Percentiles rank a stretch among this genome's conserved stretches.
Conservation (phyloP, 2,113 vertebrate genomes). For the Melospiza melodia region DNA sequence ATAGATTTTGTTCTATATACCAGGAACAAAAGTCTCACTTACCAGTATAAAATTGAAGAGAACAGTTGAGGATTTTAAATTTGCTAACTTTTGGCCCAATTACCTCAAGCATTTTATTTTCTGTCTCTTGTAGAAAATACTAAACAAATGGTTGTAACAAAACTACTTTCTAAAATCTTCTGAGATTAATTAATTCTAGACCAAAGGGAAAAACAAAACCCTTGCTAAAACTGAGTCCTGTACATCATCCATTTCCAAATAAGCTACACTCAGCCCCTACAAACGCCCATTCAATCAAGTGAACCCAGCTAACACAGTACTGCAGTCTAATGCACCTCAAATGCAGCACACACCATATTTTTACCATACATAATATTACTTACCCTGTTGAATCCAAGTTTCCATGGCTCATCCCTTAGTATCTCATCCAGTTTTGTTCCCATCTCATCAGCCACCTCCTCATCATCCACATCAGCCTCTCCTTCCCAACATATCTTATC, state of each 20-base stretch:
- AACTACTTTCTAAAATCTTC: background rate
- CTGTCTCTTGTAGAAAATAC: background rate
- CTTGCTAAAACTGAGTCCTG: background rate
- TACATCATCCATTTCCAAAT: background rate
- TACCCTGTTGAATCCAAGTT: conserved; percentile 78
- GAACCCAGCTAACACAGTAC: background rate
- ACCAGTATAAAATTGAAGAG: background rate
- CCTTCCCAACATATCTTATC: background rate
- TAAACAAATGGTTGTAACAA: background rate
- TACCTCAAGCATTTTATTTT: background rate
- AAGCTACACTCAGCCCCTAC: background rate
- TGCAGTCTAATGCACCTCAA: background rate
- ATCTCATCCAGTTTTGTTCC: conserved; percentile 59
- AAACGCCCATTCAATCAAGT: background rate
- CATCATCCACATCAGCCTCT: background rate
- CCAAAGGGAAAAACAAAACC: background rate
- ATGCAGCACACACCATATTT: background rate
- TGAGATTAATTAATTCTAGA: background rate
- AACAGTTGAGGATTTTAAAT: background rate
- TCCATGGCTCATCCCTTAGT: conserved; percentile 72
- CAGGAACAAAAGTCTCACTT: background rate
- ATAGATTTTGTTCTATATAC: fast-evolving
- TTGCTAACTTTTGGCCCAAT: background rate
- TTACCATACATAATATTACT: conserved; percentile 52
- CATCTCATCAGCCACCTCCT: background rate